Evolutionary conservation across 64 coral and sea anemone species (phyloP), one percentile per base, ranked within the genome.

Genomic region (Cladopsammia gracilis): DNA sequence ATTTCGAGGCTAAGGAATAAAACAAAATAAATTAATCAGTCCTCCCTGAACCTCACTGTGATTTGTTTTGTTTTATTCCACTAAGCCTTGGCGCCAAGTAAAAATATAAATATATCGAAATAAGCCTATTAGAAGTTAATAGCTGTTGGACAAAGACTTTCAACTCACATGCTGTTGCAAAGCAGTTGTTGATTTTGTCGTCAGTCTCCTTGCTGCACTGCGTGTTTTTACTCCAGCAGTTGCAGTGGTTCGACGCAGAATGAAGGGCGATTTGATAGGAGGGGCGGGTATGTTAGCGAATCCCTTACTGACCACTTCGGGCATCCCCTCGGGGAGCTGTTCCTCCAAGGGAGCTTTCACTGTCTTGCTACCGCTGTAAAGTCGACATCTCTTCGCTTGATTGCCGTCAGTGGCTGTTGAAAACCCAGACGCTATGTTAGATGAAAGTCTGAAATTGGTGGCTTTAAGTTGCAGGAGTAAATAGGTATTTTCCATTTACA

Each of bases 231-330:
- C 25, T 7, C 93, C 9, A 19, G 64, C 13, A 70, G 18, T 75
- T 43, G 90, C 77, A 11, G 88, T 91, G 20, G 92, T 80, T 65
- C 91, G 85, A 20, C 95, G 70, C 2, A 90, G 86, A 49, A 93
- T 76, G 16, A 93, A 96, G 1, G 95, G 94, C 54, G 94, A 95
- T 73, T 85, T 88, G 15, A 96, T 83, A 3, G 93, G 89, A 46
- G 71, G 68, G 2, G 26, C 90, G 23, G 95, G 95, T 24, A 93
- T 96, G 43, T 88, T 87, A 15, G 90, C 83, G 20, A 95, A 95
- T 0, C 89, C 94, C 86, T 89, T 96, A 43, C 78, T 92, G 14
- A 93, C 95, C 1, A 83, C 86, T 54, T 96, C 87, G 4, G 73
- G 91, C 51, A 90, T 62, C 3, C 90, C 91, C 58, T 90, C 87